These are phyloP conservation scores for Pipistrellus nathusii DNA, from an alignment of 2,797 vertebrate genomes.

Conservation along the genomic window DNA sequence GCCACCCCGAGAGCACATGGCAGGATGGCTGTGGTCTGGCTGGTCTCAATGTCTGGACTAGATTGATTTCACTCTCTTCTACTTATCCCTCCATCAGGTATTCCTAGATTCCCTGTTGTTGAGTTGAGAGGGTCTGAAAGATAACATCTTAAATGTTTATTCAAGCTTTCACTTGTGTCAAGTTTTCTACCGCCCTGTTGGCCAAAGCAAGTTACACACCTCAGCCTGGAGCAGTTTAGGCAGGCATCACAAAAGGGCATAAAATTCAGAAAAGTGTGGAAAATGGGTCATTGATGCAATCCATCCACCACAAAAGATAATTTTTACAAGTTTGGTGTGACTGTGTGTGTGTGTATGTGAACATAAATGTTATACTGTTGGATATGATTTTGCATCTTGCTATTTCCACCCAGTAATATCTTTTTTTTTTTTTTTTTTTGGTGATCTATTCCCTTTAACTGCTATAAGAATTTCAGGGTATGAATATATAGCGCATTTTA, in stretches of 20 bases:
- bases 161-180: not conserved
- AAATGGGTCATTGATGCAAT: not conserved
- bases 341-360: not conserved
- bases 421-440: slow-evolving; percentile 31
- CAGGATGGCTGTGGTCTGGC: not conserved
- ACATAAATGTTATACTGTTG: not conserved
- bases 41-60: not conserved
- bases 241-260: not conserved
- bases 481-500: slow-evolving; percentile 32
- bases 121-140: not conserved
- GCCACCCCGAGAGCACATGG: not conserved
- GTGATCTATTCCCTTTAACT: slow-evolving; percentile 53
- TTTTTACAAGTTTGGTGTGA: not conserved
- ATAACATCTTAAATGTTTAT: not conserved
- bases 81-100: not conserved
- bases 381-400: not conserved
- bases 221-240: not conserved
- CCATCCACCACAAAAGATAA: not conserved
- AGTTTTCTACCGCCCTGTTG: not conserved
- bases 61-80: not conserved
- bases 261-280: not conserved
- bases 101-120: not conserved
- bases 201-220: not conserved
- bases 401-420: slow-evolving; percentile 4
- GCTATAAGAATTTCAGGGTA: slow-evolving; percentile 47